Base-by-base conservation (phyloP, 2,888 invertebrate genomes). In the Meiosimyza platycephala region DNA sequence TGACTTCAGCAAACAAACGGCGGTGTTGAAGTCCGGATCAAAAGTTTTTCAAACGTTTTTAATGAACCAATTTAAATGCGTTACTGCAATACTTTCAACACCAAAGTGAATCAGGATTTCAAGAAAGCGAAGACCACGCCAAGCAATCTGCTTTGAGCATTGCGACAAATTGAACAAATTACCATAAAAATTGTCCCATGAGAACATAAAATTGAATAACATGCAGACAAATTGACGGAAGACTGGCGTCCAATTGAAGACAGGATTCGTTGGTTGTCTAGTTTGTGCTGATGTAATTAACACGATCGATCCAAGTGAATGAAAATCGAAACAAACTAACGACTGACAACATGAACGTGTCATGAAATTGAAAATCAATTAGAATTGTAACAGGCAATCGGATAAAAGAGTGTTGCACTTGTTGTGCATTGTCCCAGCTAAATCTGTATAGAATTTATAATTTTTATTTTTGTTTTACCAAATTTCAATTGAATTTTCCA, bases 181-280 rank as follows among this genome's bases (percentile, higher is more conserved):
- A 40, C 6, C 40, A 40, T 40, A 40, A 40, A n/a, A 65, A 67
- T 67, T 68, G 68, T 68, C 59, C 63, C 64, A 59, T 66, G 71
- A 68, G 68, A 72, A 75, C 72, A 75, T 74, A 71, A 74, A 75
- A 67, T 70, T 47, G 16, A 54, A 48, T 60, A 72, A 72, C 72
- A 70, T 70, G 62, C 18, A 47, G 51, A 70, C 66, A 62, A 54
- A 18, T 54, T 60, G 52, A 70, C 72, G 59, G 65, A 51, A 66
- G 54, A 66, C 52, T 57, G 67, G 66, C 59, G 51, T 63, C 65
- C 66, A 33, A 51, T 63, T 66, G 67, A 48, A 55, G 52, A 16
- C 66, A 72, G 72, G 72, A 60, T 54, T 72, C 40, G 40, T 9
- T 9, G 40, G 40, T 1, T 9, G 40, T 40, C 40, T 28, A 7